Conservation (phyloP, 2,113 vertebrate species). For the Notiomystis cincta region DNA sequence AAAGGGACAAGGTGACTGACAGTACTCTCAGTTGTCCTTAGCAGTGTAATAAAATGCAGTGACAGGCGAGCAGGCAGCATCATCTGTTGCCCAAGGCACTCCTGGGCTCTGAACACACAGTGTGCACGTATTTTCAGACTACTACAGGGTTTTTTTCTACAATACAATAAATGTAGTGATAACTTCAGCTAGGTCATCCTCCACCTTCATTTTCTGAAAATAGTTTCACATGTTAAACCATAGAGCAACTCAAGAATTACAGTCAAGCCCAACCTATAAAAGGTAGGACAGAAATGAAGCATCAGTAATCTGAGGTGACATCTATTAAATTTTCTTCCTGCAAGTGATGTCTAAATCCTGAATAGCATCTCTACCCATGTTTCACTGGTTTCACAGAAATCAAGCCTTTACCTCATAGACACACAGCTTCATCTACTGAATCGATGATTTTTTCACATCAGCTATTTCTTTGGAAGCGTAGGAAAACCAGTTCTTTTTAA, state of each 20-base stretch:
- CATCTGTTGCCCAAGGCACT: background rate
- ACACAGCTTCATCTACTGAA: background rate
- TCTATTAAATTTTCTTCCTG: background rate
- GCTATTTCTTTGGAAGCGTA: background rate
- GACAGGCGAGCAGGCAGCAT: accelerated
- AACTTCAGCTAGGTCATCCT: background rate
- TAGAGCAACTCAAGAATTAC: background rate
- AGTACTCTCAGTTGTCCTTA: background rate
- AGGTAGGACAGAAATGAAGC: background rate
- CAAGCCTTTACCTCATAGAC: background rate
- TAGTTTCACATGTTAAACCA: background rate
- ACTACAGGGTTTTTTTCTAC: accelerated
- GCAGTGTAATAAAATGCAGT: background rate
- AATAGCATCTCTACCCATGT: background rate
- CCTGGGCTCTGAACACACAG: accelerated
- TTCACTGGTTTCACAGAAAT: background rate
- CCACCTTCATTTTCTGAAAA: background rate
- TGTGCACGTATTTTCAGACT: background rate
- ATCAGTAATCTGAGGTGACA: background rate
- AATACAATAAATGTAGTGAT: background rate
- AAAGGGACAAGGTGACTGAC: background rate
- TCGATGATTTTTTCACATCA: background rate
- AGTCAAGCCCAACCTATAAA: background rate
- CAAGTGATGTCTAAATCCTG: background rate
- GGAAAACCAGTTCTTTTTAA: background rate